Percentiles rank a stretch among this genome's conserved stretches.
Conservation (phyloP, 2,113 vertebrate genomes). For the Hyperoodon ampullatus region DNA sequence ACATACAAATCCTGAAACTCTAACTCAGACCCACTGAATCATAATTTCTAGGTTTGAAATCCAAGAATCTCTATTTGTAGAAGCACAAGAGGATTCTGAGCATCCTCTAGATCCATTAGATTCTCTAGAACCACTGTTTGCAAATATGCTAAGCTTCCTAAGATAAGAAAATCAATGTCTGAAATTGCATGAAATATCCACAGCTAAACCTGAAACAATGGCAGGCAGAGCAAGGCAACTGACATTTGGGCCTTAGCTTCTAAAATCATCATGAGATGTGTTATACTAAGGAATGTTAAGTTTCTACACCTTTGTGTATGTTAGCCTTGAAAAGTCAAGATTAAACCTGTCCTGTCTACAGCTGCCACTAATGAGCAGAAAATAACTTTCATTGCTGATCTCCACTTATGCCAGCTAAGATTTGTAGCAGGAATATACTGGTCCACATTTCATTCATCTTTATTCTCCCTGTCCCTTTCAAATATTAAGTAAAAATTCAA, state of each 20-base stretch:
- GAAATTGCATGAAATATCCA: not conserved
- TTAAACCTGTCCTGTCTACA: not conserved
- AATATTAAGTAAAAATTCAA: constrained; percentile 46
- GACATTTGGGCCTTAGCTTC: not conserved
- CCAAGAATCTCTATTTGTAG: not conserved
- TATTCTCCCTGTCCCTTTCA: not conserved
- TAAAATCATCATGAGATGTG: not conserved
- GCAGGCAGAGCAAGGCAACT: not conserved
- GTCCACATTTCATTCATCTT: constrained; percentile 29
- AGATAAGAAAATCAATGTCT: not conserved
- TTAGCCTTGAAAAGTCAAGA: not conserved
- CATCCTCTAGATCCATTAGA: not conserved
- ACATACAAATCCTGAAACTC: not conserved
- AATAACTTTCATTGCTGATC: not conserved
- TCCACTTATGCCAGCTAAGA: not conserved
- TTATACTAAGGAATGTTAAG: not conserved
- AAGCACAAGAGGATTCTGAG: not conserved
- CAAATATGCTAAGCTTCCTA: not conserved
- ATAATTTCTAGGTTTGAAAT: constrained; percentile 47
- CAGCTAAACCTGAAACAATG: not conserved
- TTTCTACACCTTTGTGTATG: not conserved
- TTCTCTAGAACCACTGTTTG: not conserved
- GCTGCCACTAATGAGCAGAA: not conserved
- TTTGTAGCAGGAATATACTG: not conserved
- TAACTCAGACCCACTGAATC: not conserved